These are phyloP conservation scores for Drosophila takahashii DNA, from an alignment of 1,140 invertebrate genomes.

Conservation along the genomic window DNA sequence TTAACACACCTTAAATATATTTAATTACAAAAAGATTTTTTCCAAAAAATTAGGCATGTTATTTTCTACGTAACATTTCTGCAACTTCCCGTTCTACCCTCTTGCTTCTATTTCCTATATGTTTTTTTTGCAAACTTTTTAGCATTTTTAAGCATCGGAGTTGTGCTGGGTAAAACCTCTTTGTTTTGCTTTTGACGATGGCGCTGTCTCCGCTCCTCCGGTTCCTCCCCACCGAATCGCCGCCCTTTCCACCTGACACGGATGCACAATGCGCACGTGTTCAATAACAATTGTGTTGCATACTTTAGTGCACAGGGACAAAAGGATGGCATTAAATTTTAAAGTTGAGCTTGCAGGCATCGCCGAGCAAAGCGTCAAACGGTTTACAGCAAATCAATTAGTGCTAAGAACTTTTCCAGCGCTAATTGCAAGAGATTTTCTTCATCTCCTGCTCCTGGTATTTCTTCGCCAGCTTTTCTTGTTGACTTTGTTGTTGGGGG, in stretches of 20 bases:
- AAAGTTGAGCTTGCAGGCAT: constrained; percentile 52
- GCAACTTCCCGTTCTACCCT: background rate
- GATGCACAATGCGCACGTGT: constrained; percentile 60
- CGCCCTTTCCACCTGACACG: constrained; percentile 21
- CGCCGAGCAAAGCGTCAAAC: constrained; percentile 64
- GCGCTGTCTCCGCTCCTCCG: constrained; percentile 33
- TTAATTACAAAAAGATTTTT: too few relatives aligned
- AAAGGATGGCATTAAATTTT: constrained; percentile 68
- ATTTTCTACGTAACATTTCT: too few relatives aligned
- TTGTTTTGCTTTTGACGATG: constrained; percentile 78
- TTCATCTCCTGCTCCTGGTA: constrained; percentile 15
- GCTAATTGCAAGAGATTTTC: constrained; percentile 73
- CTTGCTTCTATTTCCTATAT: constrained; percentile 20
- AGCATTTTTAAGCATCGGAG: constrained; percentile 55
- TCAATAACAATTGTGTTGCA: constrained; percentile 81
- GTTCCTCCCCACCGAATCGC: background rate
- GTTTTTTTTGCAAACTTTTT: constrained; percentile 48
- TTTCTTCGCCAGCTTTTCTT: constrained; percentile 42
- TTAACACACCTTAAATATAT: too few relatives aligned
- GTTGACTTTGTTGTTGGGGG: constrained; percentile 64
- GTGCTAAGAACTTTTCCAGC: constrained; percentile 75
- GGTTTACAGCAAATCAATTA: constrained; percentile 81
- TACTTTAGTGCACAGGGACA: constrained; percentile 68
- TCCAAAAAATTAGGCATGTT: too few relatives aligned
- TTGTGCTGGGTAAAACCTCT: constrained; percentile 54